phyloP scores from a whole-genome alignment of 2,113 vertebrate genomes.

The Stegastes partitus region DNA sequence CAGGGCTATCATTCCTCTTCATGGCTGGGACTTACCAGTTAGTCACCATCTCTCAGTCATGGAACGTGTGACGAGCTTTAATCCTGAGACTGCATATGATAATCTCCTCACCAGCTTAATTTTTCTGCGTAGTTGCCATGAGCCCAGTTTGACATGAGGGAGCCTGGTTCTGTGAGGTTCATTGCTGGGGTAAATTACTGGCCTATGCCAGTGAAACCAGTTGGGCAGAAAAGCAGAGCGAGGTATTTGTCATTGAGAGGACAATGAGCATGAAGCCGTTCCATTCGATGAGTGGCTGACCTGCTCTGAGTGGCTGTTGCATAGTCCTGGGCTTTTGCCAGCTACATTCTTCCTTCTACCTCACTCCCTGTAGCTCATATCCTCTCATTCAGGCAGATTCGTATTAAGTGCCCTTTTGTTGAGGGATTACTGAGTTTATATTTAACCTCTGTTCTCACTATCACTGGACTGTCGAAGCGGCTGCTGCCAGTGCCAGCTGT shows the following conservation, averaged over 20 bases:
- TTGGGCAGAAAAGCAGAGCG: not conserved
- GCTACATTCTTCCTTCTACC: slow-evolving; percentile 36
- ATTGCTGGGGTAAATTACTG: not conserved
- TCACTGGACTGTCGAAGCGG: slow-evolving; percentile 31
- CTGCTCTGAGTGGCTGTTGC: slow-evolving; percentile 28
- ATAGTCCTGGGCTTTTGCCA: slow-evolving; percentile 52
- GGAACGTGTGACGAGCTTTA: slow-evolving; percentile 64
- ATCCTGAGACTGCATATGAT: slow-evolving; percentile 45
- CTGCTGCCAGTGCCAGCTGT: slow-evolving; percentile 36
- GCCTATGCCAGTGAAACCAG: slow-evolving; percentile 27
- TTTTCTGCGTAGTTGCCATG: slow-evolving; percentile 26
- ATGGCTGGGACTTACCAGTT: slow-evolving; percentile 38
- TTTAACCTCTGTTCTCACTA: slow-evolving; percentile 62
- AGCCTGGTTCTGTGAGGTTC: not conserved
- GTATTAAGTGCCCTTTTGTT: slow-evolving; percentile 62
- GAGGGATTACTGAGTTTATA: slow-evolving; percentile 70
- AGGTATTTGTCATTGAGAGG: slow-evolving; percentile 69
- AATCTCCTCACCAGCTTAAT: slow-evolving; percentile 49
- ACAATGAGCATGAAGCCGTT: slow-evolving; percentile 15
- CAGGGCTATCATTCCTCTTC: slow-evolving; percentile 15
- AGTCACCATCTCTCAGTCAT: slow-evolving; percentile 40
- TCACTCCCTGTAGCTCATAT: slow-evolving; percentile 28
- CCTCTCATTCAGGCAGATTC: slow-evolving; percentile 28
- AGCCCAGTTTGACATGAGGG: slow-evolving; percentile 22
- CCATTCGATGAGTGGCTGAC: not conserved